Evolutionary conservation across 2,888 invertebrate genomes (phyloP), one percentile per base, ranked within the genome.

Genomic region (Catonia carolina): DNA sequence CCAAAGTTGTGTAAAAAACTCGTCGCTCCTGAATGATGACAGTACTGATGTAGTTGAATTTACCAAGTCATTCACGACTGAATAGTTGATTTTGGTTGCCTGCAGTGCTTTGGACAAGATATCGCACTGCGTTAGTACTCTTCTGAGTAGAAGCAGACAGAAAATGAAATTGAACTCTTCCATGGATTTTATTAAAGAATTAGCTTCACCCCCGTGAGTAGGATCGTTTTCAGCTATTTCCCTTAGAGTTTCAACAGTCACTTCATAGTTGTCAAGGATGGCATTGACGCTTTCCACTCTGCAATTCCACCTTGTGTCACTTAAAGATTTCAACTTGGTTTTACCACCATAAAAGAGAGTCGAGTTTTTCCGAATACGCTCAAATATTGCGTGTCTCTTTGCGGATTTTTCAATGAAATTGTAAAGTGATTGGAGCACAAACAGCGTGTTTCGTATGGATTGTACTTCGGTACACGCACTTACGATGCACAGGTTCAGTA

Each of bases 331-430:
- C 8, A 37, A 3, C 15, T n/a, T 37, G 4, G 15, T 15, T 2
- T 33, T 14, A 35, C 50, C 50, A 4, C 50, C 50, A 50, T 20
- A 10, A 50, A 50, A 50, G 17, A 1, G 8, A 18, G 8, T 35
- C 18, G 50, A 7, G 36, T 10, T 50, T 50, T 50, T 50, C 36
- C 36, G 33, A 54, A 20, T 18, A 17, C 51, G 41, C 52, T 27
- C 55, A 18, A 48, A 55, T 31, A 55, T 27, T 15, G 35, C 55
- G 27, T 55, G 47, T 10, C 35, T 31, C 35, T 54, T 54, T 33
- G 27, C 36, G 15, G 55, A 48, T 45, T 31, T 47, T 20, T 51
- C 51, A 52, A 56, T 56, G 27, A 52, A 51, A 22, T 56, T 56
- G 41, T 56, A 51, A 14, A 56, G 33, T 33, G 39, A 33, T 35